Evolutionary conservation across 37 sponge, comb jelly and placozoan species (phyloP).

Genomic region (Bolinopsis microptera): DNA sequence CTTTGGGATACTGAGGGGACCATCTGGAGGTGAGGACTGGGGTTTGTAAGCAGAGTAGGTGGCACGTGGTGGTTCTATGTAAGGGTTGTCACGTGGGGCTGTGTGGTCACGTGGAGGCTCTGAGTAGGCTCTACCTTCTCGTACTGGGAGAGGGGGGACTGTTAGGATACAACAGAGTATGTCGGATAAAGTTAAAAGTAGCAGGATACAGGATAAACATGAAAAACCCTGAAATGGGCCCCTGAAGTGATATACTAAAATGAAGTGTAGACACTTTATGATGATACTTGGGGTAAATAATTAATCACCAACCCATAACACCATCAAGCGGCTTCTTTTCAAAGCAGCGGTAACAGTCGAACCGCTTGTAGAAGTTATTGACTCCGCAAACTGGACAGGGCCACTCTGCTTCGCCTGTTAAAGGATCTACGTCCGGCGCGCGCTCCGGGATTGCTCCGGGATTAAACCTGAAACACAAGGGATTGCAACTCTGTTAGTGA

Average conservation of each 20-base stretch:
- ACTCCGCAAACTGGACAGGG: constrained; percentile 37
- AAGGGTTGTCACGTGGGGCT: neutral
- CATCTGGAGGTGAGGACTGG: neutral
- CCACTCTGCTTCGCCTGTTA: constrained; percentile 54
- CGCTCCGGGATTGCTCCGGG: neutral
- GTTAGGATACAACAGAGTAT: no score
- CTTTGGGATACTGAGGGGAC: constrained; percentile 33
- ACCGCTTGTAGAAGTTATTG: constrained; percentile 41
- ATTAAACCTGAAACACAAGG: neutral
- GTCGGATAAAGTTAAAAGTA: no score
- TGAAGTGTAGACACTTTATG: no score
- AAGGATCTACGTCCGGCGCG: constrained; percentile 14
- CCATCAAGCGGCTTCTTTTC: constrained; percentile 38
- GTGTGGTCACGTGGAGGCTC: no score
- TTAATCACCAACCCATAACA: neutral
- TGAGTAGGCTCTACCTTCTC: neutral
- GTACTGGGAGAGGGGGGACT: neutral
- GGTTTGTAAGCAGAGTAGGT: neutral
- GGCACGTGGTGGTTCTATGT: neutral
- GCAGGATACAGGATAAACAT: no score
- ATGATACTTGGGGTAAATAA: no score
- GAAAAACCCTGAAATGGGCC: no score
- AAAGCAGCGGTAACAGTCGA: constrained; percentile 59
- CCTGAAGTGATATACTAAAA: no score
- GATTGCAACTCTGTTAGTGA: no score